Conservation (phyloP, 2,797 vertebrate species). For the Manis pentadactyla region DNA sequence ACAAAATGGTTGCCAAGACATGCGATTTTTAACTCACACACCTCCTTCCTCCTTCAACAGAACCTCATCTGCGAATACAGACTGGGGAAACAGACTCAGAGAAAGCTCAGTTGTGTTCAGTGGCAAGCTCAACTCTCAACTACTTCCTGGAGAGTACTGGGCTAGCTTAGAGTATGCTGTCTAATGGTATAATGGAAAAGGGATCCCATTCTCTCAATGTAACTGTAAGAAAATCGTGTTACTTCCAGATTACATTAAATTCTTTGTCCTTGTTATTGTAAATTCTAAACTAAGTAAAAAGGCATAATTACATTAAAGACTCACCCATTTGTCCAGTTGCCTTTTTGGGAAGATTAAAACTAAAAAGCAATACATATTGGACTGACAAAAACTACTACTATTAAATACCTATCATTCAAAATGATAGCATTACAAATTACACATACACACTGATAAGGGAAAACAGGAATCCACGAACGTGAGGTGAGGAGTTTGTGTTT, state of each 20-base stretch:
- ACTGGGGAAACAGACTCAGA: background rate
- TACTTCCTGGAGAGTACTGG: background rate
- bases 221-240: background rate
- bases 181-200: background rate
- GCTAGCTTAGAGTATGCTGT: background rate
- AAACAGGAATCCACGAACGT: background rate
- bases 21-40: background rate
- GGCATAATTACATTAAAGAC: background rate
- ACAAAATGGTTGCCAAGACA: conserved; percentile 30
- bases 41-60: background rate
- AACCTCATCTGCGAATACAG: background rate
- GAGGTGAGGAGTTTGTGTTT: background rate
- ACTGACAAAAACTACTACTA: background rate
- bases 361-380: background rate
- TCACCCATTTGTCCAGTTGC: background rate
- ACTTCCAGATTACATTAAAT: background rate
- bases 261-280: background rate
- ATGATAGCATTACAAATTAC: background rate
- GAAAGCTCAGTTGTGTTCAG: background rate
- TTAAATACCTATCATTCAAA: background rate
- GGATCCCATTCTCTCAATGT: background rate
- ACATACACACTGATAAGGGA: background rate
- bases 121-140: background rate
- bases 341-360: background rate
- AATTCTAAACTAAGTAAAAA: conserved; percentile 12